Percentiles rank a stretch among this genome's conserved stretches.
phyloP scores from a whole-genome alignment of 2,888 invertebrate species.

The Aporophyla nigra region DNA sequence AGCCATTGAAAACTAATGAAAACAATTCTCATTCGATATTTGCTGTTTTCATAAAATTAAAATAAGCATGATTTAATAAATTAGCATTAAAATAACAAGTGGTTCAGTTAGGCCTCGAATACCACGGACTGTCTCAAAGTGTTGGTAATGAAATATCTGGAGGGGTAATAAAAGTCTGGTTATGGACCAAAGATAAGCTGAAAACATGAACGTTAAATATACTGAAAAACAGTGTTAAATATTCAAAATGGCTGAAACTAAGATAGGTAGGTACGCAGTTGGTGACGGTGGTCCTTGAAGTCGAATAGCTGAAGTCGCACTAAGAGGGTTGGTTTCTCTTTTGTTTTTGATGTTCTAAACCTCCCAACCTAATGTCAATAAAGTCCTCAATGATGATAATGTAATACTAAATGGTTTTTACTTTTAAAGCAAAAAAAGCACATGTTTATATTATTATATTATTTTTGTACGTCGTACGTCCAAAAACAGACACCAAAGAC shows the following conservation, averaged over 20 bases:
- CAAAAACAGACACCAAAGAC: not conserved
- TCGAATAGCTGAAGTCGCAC: not conserved
- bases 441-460: too few relatives aligned
- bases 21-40: not conserved
- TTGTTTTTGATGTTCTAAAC: not conserved
- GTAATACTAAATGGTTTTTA: not conserved
- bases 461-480: too few relatives aligned
- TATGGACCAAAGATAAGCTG: not conserved
- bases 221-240: not conserved
- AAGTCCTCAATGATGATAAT: not conserved
- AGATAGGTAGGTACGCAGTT: not conserved
- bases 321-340: not conserved
- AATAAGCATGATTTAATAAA: not conserved
- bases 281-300: not conserved
- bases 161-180: not conserved
- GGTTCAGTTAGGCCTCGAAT: conserved; percentile 3
- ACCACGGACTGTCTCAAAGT: not conserved
- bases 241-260: not conserved
- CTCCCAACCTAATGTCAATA: not conserved
- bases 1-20: not conserved
- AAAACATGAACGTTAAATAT: not conserved
- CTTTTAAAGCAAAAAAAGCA: not conserved
- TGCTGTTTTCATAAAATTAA: not conserved
- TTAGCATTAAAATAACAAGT: not conserved
- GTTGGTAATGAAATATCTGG: not conserved